Percentiles rank a stretch among this genome's conserved stretches.
Conservation (phyloP, 2,797 vertebrate genomes). For the Enteromius radiatus region DNA sequence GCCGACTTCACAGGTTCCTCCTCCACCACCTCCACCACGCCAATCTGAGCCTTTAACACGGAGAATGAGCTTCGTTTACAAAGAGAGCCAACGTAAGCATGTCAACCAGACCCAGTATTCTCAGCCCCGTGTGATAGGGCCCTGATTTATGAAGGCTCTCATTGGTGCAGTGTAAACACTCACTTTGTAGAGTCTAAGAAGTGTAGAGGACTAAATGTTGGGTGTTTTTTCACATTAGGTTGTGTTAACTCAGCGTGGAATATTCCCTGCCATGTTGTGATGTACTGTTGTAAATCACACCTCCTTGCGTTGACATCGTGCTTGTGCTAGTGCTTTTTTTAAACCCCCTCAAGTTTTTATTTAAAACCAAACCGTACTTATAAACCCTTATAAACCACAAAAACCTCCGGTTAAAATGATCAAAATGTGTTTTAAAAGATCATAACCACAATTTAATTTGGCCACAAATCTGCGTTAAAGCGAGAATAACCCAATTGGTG, state of each 20-base stretch:
- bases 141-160: slow-evolving; percentile 35
- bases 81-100: slow-evolving; percentile 85
- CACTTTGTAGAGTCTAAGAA: not conserved
- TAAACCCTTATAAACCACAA: slow-evolving; percentile 13
- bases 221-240: not conserved
- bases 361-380: not conserved
- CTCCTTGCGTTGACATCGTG: slow-evolving; percentile 16
- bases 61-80: slow-evolving; percentile 79
- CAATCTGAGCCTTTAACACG: slow-evolving; percentile 76
- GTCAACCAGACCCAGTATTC: slow-evolving; percentile 54
- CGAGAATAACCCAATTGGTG: not conserved
- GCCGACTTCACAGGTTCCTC: slow-evolving; percentile 75
- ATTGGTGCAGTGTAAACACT: slow-evolving; percentile 33
- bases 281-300: slow-evolving; percentile 19
- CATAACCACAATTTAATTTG: not conserved
- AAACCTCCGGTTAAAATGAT: not conserved
- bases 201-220: slow-evolving; percentile 30
- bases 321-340: not conserved
- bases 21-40: slow-evolving; percentile 77
- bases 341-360: slow-evolving; percentile 3
- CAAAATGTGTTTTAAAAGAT: not conserved
- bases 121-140: slow-evolving; percentile 46
- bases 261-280: slow-evolving; percentile 22
- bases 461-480: not conserved
- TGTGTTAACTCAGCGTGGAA: not conserved